phyloP scores from a whole-genome alignment of 2,797 vertebrate species.

The Malurus leucopterus region DNA sequence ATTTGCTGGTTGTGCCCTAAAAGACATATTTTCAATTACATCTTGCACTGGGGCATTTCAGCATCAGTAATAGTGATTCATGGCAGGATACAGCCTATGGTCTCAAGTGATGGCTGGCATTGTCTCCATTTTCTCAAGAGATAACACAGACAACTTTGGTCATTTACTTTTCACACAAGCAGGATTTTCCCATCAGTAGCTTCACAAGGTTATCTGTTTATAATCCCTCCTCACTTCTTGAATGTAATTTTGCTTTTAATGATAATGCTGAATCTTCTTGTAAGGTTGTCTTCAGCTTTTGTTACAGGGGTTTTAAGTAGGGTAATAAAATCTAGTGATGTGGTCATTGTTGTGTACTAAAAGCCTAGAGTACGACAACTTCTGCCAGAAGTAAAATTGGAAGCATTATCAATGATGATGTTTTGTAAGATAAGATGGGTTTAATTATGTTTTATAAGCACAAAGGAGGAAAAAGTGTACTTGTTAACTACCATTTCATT shows the following conservation, averaged over 20 bases:
- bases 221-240: slow-evolving; percentile 17
- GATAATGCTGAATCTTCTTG: neutral
- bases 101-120: neutral
- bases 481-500: slow-evolving; percentile 12
- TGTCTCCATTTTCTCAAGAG: neutral
- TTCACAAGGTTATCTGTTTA: slow-evolving; percentile 30
- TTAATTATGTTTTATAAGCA: slow-evolving; percentile 47
- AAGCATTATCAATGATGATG: slow-evolving; percentile 26
- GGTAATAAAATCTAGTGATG: slow-evolving; percentile 43
- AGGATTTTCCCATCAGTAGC: neutral
- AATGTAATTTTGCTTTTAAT: slow-evolving; percentile 38
- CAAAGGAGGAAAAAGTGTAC: neutral
- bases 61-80: neutral
- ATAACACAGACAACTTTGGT: neutral
- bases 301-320: slow-evolving; percentile 24
- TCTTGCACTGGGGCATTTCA: neutral
- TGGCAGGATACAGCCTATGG: neutral
- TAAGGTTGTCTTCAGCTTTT: slow-evolving; percentile 18
- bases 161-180: neutral
- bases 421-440: slow-evolving; percentile 10
- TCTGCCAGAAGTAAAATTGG: slow-evolving; percentile 32
- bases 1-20: neutral
- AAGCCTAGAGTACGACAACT: neutral
- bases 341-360: slow-evolving; percentile 12
- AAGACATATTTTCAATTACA: neutral